Conservation (phyloP, 2,888 invertebrate genomes). For the Platycnemis pennipes region DNA sequence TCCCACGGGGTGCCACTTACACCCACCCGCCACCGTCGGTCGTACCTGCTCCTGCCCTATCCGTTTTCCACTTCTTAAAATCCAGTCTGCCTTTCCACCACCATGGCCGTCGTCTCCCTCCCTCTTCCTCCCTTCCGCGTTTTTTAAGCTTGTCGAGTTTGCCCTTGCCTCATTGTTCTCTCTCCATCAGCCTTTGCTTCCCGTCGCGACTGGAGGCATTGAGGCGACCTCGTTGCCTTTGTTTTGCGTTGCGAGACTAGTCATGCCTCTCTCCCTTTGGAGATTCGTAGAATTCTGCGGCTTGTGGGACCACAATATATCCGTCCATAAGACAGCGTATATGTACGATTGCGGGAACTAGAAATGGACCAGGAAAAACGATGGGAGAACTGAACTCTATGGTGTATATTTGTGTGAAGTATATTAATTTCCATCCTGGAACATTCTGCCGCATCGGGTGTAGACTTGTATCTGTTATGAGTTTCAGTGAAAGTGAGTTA, state of each 20-base stretch:
- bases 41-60: slow-evolving; percentile 1
- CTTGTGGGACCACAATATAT: not conserved
- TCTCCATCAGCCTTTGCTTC: too few species aligned
- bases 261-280: not conserved
- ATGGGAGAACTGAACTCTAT: too few species aligned
- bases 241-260: not conserved
- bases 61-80: not conserved
- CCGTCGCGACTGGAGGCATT: not conserved
- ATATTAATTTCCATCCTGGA: too few species aligned
- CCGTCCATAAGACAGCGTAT: not conserved
- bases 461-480: too few species aligned
- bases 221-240: not conserved
- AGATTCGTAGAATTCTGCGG: not conserved
- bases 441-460: too few species aligned
- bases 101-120: not conserved
- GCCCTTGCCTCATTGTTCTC: not conserved
- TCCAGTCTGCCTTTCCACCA: not conserved
- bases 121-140: not conserved
- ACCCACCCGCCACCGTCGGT: not conserved
- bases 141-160: not conserved
- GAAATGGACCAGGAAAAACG: too few species aligned
- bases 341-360: not conserved
- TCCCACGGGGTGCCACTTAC: slow-evolving; percentile 41
- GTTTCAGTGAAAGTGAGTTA: too few species aligned
- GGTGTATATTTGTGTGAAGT: too few species aligned